Base-by-base conservation (phyloP, 2,888 invertebrate genomes). In the Alloscopus bannaensis region DNA sequence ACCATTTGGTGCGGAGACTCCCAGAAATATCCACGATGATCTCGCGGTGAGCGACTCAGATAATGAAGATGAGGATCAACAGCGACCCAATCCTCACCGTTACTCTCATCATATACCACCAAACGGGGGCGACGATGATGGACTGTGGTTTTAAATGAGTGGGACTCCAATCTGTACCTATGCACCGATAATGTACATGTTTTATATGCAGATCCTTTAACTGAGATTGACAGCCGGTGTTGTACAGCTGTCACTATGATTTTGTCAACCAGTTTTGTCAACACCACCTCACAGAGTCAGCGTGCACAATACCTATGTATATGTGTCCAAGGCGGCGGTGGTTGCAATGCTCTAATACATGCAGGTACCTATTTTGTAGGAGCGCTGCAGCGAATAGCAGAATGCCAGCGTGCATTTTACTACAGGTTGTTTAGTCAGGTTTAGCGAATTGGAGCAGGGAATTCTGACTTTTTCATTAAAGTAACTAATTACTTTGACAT, bases 41-140 rank as follows among this genome's bases (percentile, higher is more conserved):
- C 68, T 94, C 72, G 93, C 93, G 28, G 93, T 94, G 40, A 94
- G 94, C 31, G 94, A 94, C 85, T 94, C 94, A 78, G 94, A 94
- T 65, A 93, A 93, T 80, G 92, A 92, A 83, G 85, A 83, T 26
- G 87, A 87, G 4, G 86, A 85, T 20, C 40, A 40, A 64, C 50
- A 60, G 0, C 28, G 45, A 28, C 71, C 71, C 13, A 47, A 40
- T 36, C 62, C 22, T 16, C 69, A 79, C 81, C 69, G 84, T 84
- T 45, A 85, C 85, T 45, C 85, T 75, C 26, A 85, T 2, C 87
- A 88, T 62, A 86, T 85, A 77, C 42, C 84, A 84, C 28, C 86
- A 86, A 69, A 42, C 55, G 65, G 57, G 3, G 75, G 68, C 1
- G 80, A 75, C 26, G 80, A 80, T 28, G 80, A 80, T 45, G 80